Evolutionary conservation across 2,797 vertebrate genomes (phyloP).

Genomic region (Centroberyx gerrardi): DNA sequence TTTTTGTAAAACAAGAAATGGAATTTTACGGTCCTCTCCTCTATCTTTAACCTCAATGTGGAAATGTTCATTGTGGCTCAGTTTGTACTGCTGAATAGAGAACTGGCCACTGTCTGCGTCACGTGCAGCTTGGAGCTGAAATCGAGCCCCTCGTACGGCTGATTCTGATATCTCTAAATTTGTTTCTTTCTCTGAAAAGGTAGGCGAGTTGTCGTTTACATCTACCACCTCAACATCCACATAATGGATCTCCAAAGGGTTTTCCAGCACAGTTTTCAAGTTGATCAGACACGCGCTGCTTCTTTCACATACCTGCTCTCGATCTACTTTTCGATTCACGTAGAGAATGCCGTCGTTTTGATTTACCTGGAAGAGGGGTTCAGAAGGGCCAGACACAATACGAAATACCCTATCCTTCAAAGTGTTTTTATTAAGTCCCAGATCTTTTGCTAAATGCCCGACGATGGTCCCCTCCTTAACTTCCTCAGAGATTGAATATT

Average conservation of each 20-base stretch:
- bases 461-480: slow-evolving; percentile 76
- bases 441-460: slow-evolving; percentile 79
- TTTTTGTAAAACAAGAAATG: slow-evolving; percentile 66
- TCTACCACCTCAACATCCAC: slow-evolving; percentile 83
- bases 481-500: slow-evolving; percentile 81
- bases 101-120: slow-evolving; percentile 82
- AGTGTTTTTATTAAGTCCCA: slow-evolving; percentile 80
- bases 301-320: slow-evolving; percentile 80
- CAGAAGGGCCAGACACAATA: slow-evolving; percentile 70
- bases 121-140: slow-evolving; percentile 80
- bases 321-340: slow-evolving; percentile 79
- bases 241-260: slow-evolving; percentile 85
- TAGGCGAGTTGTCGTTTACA: slow-evolving; percentile 85
- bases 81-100: slow-evolving; percentile 81
- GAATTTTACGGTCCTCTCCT: slow-evolving; percentile 71
- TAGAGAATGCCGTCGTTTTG: slow-evolving; percentile 82
- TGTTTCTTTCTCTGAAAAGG: slow-evolving; percentile 54
- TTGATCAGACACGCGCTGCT: slow-evolving; percentile 76
- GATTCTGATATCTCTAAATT: slow-evolving; percentile 65
- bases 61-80: slow-evolving; percentile 84
- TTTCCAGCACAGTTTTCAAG: slow-evolving; percentile 83
- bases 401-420: slow-evolving; percentile 78
- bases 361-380: slow-evolving; percentile 81
- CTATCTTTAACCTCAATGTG: slow-evolving; percentile 79
- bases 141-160: slow-evolving; percentile 66